Evolutionary conservation across 1,140 invertebrate genomes (phyloP), one percentile per base, ranked within the genome.

Genomic region (Drosophila fuyamai): DNA sequence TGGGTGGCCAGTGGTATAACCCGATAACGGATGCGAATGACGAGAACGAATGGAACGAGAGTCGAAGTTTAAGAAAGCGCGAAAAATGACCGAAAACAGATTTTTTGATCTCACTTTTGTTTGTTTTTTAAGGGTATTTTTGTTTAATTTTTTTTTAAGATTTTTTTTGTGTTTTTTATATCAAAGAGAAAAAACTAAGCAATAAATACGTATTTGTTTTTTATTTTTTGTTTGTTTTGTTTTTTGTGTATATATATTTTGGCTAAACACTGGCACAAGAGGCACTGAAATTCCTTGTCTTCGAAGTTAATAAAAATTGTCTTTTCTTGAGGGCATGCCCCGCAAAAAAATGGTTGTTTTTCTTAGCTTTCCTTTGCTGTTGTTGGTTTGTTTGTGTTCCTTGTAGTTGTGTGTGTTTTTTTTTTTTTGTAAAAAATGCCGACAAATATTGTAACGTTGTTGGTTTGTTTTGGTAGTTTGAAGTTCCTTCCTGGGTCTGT

Each of bases 221-320:
- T 72, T 32, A 8, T 62, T 62, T 41, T 47, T 55, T 41, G 23
- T 44, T 67, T 51, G 12, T 76, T 54, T 76, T 59, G 29, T 76
- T 76, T 60, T 76, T 89, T 86, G 84, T 88, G 83, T 88, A 88
- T 88, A 86, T 86, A 88, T 88, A 88, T 88, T 88, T 88, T 88
- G 84, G 84, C 84, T 88, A 89, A 88, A 89, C 84, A 89, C 84
- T 89, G 85, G 85, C 84, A 89, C 84, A 84, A 90, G 85, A 89
- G 84, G 84, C 84, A 89, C 84, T 89, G 85, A 89, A 90, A 89
- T 89, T 89, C 84, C 84, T 90, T 89, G 84, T 89, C 84, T 89
- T 88, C 84, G 84, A 88, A 88, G 85, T 88, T 86, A 83, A 83
- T 90, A 68, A 81, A 77, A 84, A 63, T 81, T 44, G 50, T 73